Base-by-base conservation (phyloP, 2,888 invertebrate species). In the Brenthis daphne region DNA sequence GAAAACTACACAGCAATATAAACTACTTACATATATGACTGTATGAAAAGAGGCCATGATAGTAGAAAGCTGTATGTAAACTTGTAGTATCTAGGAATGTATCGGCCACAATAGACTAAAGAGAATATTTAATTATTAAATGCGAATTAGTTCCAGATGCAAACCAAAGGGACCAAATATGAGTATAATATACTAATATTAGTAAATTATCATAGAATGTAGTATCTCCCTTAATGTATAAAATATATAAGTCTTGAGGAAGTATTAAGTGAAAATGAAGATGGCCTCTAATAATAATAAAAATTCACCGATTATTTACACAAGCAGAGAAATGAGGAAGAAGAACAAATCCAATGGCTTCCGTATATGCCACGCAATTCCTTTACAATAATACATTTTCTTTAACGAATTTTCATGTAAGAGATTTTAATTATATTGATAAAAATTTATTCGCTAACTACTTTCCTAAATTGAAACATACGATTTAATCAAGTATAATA, bases 361-460 rank as follows among this genome's bases (percentile, higher is more conserved):
- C 73, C 73, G 70, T 71, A 68, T 43, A 8, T 70, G 64, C 29
- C 67, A 70, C 57, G 63, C 64, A 72, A 65, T 65, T 68, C 57
- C 66, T 70, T 72, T 53, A 65, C 55, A 70, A 72, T n/a, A 5
- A n/a, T 33, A n/a, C n/a, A 20, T 58, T 57, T 50, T 24, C 13
- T 57, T 70, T 29, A 20, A 60, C 48, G 54, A 57, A 51, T 37
- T 67, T 55, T 65, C 24, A 33, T 65, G 57, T 64, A 70, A 68
- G 63, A 65, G 29, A 20, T 65, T 57, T 60, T 54, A 14, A 50
- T 66, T 12, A 65, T 57, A 73, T 77, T 70, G 73, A 79, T 76
- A 80, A 69, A 79, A 80, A 81, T 86, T 87, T 86, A 85, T 85
- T 87, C 73, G 75, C 89, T 90, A 90, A 79, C 89, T 89, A 90